Conservation (phyloP, 92 coral and sea anemone species). For the Muricea muricata region DNA sequence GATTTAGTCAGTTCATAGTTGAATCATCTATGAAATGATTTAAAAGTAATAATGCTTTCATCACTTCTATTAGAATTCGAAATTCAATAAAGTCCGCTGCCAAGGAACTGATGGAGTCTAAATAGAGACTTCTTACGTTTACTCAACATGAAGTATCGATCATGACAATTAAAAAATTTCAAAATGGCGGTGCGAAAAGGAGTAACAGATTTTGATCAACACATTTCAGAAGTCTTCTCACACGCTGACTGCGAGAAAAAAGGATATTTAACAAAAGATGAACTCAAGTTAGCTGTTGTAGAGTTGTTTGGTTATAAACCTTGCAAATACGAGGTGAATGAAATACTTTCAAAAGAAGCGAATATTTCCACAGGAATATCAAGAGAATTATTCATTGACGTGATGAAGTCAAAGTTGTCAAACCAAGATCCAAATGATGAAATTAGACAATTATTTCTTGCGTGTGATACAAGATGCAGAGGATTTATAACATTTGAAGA, state of each 20-base stretch:
- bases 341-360: constrained; percentile 64
- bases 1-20: too few species aligned
- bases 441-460: constrained; percentile 89
- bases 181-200: constrained; percentile 4
- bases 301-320: constrained; percentile 96
- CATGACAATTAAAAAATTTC: not conserved
- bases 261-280: constrained; percentile 80
- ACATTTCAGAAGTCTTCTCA: constrained; percentile 75
- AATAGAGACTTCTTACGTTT: not conserved
- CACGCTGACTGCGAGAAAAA: constrained; percentile 75
- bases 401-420: constrained; percentile 73
- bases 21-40: too few species aligned
- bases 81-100: too few species aligned
- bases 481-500: constrained; percentile 88
- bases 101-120: not conserved
- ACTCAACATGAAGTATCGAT: not conserved
- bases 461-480: constrained; percentile 84
- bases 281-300: constrained; percentile 89
- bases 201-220: constrained; percentile 39
- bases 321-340: constrained; percentile 79
- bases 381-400: constrained; percentile 62
- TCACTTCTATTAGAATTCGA: too few species aligned
- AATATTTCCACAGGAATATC: constrained; percentile 57
- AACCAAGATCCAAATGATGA: constrained; percentile 85
- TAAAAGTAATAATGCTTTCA: too few species aligned